phyloP scores from a whole-genome alignment of 64 coral and sea anemone species.

The Catalaphyllia jardinei region DNA sequence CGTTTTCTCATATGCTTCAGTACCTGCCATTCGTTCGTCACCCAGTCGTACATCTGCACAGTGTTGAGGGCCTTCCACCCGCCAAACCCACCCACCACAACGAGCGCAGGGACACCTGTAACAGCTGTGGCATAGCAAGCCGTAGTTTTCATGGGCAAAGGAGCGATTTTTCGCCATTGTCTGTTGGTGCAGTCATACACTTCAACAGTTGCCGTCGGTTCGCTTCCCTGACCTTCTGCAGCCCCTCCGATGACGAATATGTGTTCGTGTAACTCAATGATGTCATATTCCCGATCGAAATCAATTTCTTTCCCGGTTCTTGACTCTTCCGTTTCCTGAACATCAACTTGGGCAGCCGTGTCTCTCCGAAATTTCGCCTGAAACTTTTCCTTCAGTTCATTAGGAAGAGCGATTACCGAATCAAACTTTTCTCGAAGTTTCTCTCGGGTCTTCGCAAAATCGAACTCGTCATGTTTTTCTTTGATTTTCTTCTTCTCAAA shows the following conservation, averaged over 20 bases:
- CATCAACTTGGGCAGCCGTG: conserved; percentile 29
- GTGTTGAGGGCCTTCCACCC: conserved; percentile 89
- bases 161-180: conserved; percentile 59
- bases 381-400: conserved; percentile 83
- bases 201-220: conserved; percentile 47
- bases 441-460: conserved; percentile 40
- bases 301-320: conserved; percentile 48
- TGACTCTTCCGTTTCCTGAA: conserved; percentile 53
- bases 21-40: conserved; percentile 71
- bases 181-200: conserved; percentile 54
- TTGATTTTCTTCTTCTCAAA: conserved; percentile 20
- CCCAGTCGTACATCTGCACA: conserved; percentile 87
- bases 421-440: conserved; percentile 81
- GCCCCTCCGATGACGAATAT: conserved; percentile 82
- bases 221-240: conserved; percentile 42
- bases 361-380: conserved; percentile 74
- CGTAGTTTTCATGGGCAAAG: conserved; percentile 75
- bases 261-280: conserved; percentile 74
- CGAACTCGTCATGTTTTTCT: conserved; percentile 4
- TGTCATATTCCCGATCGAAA: conserved; percentile 73
- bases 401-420: conserved; percentile 43
- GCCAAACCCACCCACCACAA: conserved; percentile 87
- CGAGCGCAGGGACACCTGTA: conserved; percentile 68
- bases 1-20: conserved; percentile 85
- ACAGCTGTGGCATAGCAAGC: conserved; percentile 76